Conservation (phyloP, 2,797 vertebrate species). For the Setipinna tenuifilis region DNA sequence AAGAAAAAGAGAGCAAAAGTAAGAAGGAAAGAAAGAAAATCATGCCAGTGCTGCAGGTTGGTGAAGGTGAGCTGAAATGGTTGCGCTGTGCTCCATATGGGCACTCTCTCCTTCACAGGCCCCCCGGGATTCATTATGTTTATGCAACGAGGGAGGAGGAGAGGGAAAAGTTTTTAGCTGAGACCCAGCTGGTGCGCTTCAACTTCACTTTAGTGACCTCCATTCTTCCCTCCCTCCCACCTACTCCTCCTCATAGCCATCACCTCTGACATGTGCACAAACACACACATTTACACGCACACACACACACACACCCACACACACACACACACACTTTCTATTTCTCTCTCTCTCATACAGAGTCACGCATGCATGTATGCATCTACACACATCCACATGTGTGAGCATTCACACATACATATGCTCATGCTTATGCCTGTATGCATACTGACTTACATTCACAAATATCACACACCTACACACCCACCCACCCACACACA, state of each 20-base stretch:
- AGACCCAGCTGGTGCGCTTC: constrained; percentile 75
- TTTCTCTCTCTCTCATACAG: too few species aligned
- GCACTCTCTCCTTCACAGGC: constrained; percentile 66
- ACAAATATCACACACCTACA: too few species aligned
- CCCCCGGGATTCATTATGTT: constrained; percentile 73
- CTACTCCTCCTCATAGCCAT: constrained; percentile 50
- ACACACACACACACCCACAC: too few species aligned
- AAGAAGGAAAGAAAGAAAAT: constrained; percentile 63
- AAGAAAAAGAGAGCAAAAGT: too few species aligned
- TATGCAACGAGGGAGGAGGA: constrained; percentile 75
- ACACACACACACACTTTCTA: too few species aligned
- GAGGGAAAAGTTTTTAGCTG: constrained; percentile 63
- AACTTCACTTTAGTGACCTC: constrained; percentile 75
- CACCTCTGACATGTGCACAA: constrained; percentile 28
- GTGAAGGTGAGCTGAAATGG: constrained; percentile 75
- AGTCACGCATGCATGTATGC: constrained; percentile 37
- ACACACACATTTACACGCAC: too few species aligned
- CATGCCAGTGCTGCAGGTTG: constrained; percentile 49
- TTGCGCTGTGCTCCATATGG: constrained; percentile 76
- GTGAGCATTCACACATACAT: too few species aligned
- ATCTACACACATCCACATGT: constrained; percentile 7
- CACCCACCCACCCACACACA: too few species aligned
- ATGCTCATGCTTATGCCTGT: too few species aligned
- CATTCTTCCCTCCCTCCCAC: constrained; percentile 59
- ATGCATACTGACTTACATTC: too few species aligned